Evolutionary conservation across 2,888 invertebrate species (phyloP), one percentile per base, ranked within the genome.

Genomic region (Protodeltote pygarga): DNA sequence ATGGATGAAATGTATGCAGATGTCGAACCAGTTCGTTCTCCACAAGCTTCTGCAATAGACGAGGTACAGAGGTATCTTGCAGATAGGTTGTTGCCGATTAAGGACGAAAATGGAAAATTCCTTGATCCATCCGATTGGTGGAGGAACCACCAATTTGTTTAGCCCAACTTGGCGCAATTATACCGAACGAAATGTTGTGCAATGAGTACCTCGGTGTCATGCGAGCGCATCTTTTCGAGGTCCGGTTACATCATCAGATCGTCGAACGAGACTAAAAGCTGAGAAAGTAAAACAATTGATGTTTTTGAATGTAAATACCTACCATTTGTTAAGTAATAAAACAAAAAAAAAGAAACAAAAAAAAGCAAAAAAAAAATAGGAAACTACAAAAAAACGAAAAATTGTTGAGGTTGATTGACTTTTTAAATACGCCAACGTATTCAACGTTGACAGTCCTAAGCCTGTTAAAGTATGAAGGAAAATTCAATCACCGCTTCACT

Each of bases 71-170:
- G 42, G 35, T 42, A 42, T 2, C 20, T 27, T 17, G 42, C 2
- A 35, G 42, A 42, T 21, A 42, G 21, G 35, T 28, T 35, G 35
- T 42, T 42, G 35, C 35, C 42, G 19, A 42, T 33, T 1, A 33
- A 34, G 19, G 27, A 42, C 0, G 35, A 42, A 1, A 17, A 33
- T 21, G 37, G 44, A 0, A 21, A 37, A 37, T 37, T 37, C 17
- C 21, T 33, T 19, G 37, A 37, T 25, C 37, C 37, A 27, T 37
- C 37, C 37, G 27, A 37, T 27, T 35, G 35, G 44, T 44, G 21
- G 44, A 13, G 19, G 21, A 44, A 44, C 19, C 29, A 35, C 37
- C 28, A 44, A 44, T 35, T 23, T 29, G 35, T 28, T 10, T 37
- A 44, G 0, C 35, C 35, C 15, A 44, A 44, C 27, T 24, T 24